Conservation (phyloP, 2,797 vertebrate species). For the Phrynocephalus vlangalii region DNA sequence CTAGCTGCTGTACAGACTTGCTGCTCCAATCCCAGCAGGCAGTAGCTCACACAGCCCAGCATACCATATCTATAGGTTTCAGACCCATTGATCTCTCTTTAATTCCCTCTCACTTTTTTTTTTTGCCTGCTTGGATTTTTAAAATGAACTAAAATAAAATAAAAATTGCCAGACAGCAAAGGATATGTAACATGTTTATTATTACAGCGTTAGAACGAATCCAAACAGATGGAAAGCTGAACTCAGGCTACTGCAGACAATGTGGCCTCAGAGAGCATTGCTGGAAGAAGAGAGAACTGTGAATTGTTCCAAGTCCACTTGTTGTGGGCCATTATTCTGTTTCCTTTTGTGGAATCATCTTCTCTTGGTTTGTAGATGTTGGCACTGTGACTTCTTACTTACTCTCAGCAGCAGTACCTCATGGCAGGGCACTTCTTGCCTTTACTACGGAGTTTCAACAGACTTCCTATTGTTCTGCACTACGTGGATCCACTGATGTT, state of each 20-base stretch:
- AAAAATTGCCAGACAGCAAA: conserved; percentile 18
- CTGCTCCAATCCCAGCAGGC: conserved; percentile 39
- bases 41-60: conserved; percentile 42
- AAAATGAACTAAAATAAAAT: conserved; percentile 2
- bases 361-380: background rate
- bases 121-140: background rate
- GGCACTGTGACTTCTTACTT: background rate
- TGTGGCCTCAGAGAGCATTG: background rate
- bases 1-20: background rate
- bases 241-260: conserved; percentile 32
- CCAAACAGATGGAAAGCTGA: conserved; percentile 34
- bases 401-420: background rate
- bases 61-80: conserved; percentile 13
- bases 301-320: conserved; percentile 13
- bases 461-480: conserved; percentile 3
- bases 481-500: background rate
- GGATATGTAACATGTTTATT: conserved; percentile 32
- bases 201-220: background rate
- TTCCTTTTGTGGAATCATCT: conserved; percentile 9
- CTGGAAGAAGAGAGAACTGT: conserved; percentile 23
- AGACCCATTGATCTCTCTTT: conserved; percentile 35
- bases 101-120: background rate
- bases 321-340: conserved; percentile 1
- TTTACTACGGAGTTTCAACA: background rate
- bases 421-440: background rate